Base-by-base conservation (phyloP, 2,797 vertebrate genomes). In the Bovichtus diacanthus region DNA sequence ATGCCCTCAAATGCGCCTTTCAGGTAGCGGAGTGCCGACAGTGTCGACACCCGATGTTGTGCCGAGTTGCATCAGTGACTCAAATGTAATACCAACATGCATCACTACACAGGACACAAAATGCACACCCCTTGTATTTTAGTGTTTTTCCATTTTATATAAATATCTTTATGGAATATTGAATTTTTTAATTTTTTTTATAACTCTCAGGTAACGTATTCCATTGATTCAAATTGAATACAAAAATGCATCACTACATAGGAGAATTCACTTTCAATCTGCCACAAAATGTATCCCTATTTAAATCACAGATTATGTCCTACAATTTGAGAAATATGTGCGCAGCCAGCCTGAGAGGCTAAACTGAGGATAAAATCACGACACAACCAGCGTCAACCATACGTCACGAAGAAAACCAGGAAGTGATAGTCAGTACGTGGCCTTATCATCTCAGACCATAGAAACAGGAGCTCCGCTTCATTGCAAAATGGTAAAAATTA, bases 391-490 rank as follows among this genome's bases (percentile, higher is more conserved):
- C 77, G 73, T 87, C 46, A 31, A 0, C 6, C 1, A 0, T 36
- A 81, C 91, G 91, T 92, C 85, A 83, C 8, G 2, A 18, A 6
- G n/a, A n/a, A 21, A 77, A 70, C 76, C 88, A 78, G 93, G 93
- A 94, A 93, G 73, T 0, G 38, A 0, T 84, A 89, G 55, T 64
- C 87, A 92, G 89, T 93, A 94, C 94, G 94, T 94, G 94, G 83
- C 93, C 90, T 92, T 94, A 70, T 83, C 66, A 68, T 78, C 65
- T 85, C 80, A 71, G 46, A 81, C 56, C 23, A 4, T 0, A 73
- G 36, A 49, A 50, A 34, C 34, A 58, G 74, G 56, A 90, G 64
- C 68, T 5, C 47, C 29, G 25, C 76, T 69, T 76, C 65, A 64
- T 27, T 6, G 46, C 55, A 86, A 81, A 91, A 94, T 94, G 94